Base-by-base conservation (phyloP, 2,797 vertebrate species). In the Champsocephalus esox region DNA sequence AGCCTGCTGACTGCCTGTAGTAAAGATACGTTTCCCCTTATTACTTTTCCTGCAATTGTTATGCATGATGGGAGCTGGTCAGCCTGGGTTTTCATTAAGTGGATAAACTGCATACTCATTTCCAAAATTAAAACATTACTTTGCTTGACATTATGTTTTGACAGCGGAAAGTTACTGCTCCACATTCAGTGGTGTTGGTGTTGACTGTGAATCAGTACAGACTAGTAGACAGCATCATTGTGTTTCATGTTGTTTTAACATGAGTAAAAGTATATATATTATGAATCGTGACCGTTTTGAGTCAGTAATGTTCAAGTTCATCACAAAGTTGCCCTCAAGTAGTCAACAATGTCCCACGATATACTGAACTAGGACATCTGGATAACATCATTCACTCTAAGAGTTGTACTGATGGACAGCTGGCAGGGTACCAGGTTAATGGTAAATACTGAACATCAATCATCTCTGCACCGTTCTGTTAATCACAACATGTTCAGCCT, bases 1-100 rank as follows among this genome's bases (percentile, higher is more conserved):
- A 77, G 83, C 50, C 51, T 44, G 59, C 74, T 57, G 77, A 73
- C 70, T 80, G 82, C 63, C 79, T 57, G 45, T 44, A 13, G 77
- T 56, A 43, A 67, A 80, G 86, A 90, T 82, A 81, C 86, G 59
- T 88, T 80, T 24, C 70, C 70, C 66, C 69, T 80, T 88, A 87
- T 89, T 86, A 83, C 70, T 62, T 84, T 75, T 48, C 21, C 58
- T 80, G 66, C 59, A 65, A 60, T 88, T 85, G 65, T 77, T 63
- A 83, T 86, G 74, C 67, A 64, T 11, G 57, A 14, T 52, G 67
- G 71, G 49, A 41, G 52, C 43, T 69, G 75, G 73, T 70, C 79
- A 75, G 59, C 21, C 68, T 64, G 51, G 61, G 63, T 67, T 85
- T 79, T 68, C 54, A 72, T 81, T 80, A 60, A 74, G 75, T 64